A percentile compares a stretch with the other conserved stretches of the same genome.
phyloP scores from a whole-genome alignment of 2,888 invertebrate genomes.

The Eilema griseolum region DNA sequence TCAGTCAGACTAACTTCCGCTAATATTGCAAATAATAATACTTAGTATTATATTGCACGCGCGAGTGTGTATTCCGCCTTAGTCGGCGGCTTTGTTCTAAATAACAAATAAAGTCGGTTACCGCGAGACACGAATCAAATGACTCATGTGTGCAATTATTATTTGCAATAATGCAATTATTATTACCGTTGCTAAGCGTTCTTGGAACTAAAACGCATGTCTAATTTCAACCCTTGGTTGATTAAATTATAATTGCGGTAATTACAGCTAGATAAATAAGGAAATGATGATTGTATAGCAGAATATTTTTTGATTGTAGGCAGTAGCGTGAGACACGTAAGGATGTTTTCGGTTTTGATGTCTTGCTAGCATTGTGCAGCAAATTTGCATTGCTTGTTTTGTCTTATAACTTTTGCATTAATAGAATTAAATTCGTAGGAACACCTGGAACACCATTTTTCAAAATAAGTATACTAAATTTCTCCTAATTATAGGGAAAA shows the following conservation, averaged over 20 bases:
- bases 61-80: slow-evolving; percentile 13
- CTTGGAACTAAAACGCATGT: slow-evolving; percentile 15
- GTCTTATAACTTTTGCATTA: too few species aligned
- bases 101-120: slow-evolving; percentile 36
- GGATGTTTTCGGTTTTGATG: neutral
- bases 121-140: slow-evolving; percentile 34
- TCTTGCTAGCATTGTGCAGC: too few species aligned
- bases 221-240: slow-evolving; percentile 7
- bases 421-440: too few species aligned
- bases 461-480: too few species aligned
- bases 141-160: slow-evolving; percentile 44
- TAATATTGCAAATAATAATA: neutral
- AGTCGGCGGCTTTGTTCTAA: slow-evolving; percentile 32
- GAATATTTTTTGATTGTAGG: neutral
- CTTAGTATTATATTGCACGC: neutral
- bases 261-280: slow-evolving; percentile 2
- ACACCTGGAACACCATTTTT: too few species aligned
- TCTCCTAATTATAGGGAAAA: too few species aligned
- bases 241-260: slow-evolving; percentile 1
- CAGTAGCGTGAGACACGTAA: neutral
- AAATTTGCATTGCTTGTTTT: too few species aligned
- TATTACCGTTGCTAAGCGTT: slow-evolving; percentile 16
- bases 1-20: neutral
- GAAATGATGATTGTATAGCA: neutral
- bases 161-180: slow-evolving; percentile 40